Conservation (phyloP, 2,888 invertebrate genomes). For the Catocala sponsa region DNA sequence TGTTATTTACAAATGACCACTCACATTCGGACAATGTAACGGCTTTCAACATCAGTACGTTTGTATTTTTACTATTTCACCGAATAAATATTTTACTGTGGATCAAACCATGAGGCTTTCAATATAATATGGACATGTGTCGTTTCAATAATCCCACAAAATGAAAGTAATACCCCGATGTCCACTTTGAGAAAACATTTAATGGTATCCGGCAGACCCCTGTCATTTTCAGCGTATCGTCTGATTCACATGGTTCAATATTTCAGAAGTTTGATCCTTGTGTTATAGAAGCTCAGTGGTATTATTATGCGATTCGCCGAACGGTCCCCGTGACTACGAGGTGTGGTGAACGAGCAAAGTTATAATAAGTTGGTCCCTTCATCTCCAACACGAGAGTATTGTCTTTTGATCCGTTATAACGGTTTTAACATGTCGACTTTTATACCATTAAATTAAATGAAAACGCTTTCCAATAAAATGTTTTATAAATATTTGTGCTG, state of each 20-base stretch:
- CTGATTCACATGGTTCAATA: slow-evolving; percentile 69
- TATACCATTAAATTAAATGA: slow-evolving; percentile 24
- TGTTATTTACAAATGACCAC: slow-evolving; percentile 17
- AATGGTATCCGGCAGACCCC: slow-evolving; percentile 64
- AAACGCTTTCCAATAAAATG: slow-evolving; percentile 3
- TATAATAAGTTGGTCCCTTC: slow-evolving; percentile 81
- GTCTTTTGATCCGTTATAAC: slow-evolving; percentile 73
- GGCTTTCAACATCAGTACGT: slow-evolving; percentile 18
- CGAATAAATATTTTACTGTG: slow-evolving; percentile 1
- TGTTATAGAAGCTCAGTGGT: slow-evolving; percentile 69
- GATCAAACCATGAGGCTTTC: slow-evolving; percentile 17
- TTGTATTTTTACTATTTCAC: slow-evolving; percentile 6
- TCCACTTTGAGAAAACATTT: slow-evolving; percentile 59
- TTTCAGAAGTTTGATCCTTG: slow-evolving; percentile 69
- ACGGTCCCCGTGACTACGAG: slow-evolving; percentile 68
- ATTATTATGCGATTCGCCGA: slow-evolving; percentile 76
- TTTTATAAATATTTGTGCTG: background rate
- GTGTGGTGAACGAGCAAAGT: slow-evolving; percentile 82
- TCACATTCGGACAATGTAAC: slow-evolving; percentile 13
- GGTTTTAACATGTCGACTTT: slow-evolving; percentile 44
- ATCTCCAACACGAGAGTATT: slow-evolving; percentile 65
- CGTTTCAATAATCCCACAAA: slow-evolving; percentile 30
- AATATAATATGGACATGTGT: slow-evolving; percentile 27
- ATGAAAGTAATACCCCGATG: slow-evolving; percentile 51
- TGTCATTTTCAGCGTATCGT: slow-evolving; percentile 64